Evolutionary conservation across 2,888 invertebrate species (phyloP), one percentile per base, ranked within the genome.

Genomic region (Netelia melanura): DNA sequence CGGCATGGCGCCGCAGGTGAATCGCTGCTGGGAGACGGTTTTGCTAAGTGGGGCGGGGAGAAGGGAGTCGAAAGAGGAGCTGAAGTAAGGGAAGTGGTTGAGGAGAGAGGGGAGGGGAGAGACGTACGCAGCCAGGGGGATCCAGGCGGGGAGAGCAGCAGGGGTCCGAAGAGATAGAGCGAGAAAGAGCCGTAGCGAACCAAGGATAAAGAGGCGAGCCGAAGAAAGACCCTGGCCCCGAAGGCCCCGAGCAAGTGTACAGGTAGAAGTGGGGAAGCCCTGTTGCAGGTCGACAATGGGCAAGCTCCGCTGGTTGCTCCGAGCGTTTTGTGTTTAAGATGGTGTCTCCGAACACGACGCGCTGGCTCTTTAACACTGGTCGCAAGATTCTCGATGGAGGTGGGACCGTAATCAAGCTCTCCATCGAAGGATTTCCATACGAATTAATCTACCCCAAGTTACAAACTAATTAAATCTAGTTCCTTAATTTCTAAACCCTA

Each of bases 1-100:
- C 89, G 90, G 89, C 88, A 88, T 89, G 90, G 88, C 89, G 89
- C 89, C 90, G 90, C 92, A 91, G 92, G 92, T 92, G 92, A 90
- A 92, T 89, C 88, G 86, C 88, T 70, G 83, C 87, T 89, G 90
- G 87, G 88, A 81, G 83, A 87, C 86, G 83, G 64, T 77, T 71
- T 79, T 65, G 62, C 67, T 71, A 78, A 56, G 83, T 82, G 84
- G 81, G 68, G 83, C 79, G 78, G 86, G 85, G 68, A 38, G 38
- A 38, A 38, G 38, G 38, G 38, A 38, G 38, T 21, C 3, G 38
- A 38, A 38, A 38, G 38, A 38, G 38, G 38, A 38, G 38, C 38
- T 38, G 38, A 8, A 6, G 38, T 38, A 6, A 38, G 38, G 38
- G 38, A 38, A 38, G 38, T 38, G 54, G 54, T 38, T 14, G 17